Conservation (phyloP, 1,140 invertebrate species). For the Drosophila cardini region DNA sequence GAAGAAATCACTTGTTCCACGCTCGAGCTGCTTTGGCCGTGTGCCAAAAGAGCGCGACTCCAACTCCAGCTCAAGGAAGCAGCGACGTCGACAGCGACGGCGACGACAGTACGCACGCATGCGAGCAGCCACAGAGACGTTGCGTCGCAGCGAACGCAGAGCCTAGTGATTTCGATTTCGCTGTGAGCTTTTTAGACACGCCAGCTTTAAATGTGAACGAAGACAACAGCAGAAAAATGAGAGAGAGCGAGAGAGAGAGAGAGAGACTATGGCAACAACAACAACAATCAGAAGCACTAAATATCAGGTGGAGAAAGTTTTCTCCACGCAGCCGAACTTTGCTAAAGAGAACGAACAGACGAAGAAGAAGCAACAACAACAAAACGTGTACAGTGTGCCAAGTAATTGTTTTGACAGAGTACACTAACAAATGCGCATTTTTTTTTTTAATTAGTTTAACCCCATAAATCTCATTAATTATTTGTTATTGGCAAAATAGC, state of each 20-base stretch:
- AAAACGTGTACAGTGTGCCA: neutral
- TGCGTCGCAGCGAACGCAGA: constrained; percentile 24
- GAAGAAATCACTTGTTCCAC: constrained; percentile 73
- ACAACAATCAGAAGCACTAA: constrained; percentile 49
- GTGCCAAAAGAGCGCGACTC: constrained; percentile 48
- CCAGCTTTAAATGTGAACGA: constrained; percentile 40
- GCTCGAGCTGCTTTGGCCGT: constrained; percentile 72
- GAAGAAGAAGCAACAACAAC: constrained; percentile 8
- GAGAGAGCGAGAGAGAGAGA: constrained; percentile 8
- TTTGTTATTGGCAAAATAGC: neutral
- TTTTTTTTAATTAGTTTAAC: too few species aligned
- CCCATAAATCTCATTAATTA: too few species aligned
- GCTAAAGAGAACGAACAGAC: constrained; percentile 60
- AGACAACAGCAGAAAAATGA: neutral
- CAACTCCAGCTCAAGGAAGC: constrained; percentile 21
- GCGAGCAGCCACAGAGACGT: neutral
- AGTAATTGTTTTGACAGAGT: too few species aligned
- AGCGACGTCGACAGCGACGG: constrained; percentile 36
- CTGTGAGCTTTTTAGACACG: constrained; percentile 49
- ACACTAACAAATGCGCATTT: too few species aligned
- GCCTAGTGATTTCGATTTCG: constrained; percentile 45
- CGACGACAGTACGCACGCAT: constrained; percentile 2
- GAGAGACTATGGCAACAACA: constrained; percentile 27
- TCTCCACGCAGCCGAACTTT: constrained; percentile 56
- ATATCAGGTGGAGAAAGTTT: constrained; percentile 70